phyloP scores from a whole-genome alignment of 2,888 invertebrate species.

The Tholera decimalis region DNA sequence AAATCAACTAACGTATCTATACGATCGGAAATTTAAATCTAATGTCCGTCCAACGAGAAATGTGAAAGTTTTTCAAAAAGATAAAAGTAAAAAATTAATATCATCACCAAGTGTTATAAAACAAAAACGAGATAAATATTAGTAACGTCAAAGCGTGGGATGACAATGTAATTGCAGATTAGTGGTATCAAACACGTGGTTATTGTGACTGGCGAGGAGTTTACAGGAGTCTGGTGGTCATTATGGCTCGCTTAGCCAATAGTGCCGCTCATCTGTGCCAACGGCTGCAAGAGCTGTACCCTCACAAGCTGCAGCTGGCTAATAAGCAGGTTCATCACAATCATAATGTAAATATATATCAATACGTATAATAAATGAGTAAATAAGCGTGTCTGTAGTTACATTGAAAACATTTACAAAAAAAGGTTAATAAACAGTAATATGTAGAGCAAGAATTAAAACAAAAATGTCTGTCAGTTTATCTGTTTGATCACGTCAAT shows the following conservation, averaged over 20 bases:
- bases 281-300: slow-evolving; percentile 86
- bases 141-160: slow-evolving; percentile 60
- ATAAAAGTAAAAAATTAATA: slow-evolving; percentile 33
- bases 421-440: no score
- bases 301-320: slow-evolving; percentile 79
- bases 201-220: slow-evolving; percentile 36
- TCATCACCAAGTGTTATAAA: slow-evolving; percentile 34
- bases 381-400: no score
- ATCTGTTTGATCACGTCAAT: no score
- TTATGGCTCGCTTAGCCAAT: slow-evolving; percentile 84
- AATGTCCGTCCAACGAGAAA: slow-evolving; percentile 2
- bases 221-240: slow-evolving; percentile 32
- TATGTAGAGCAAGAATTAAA: no score
- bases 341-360: slow-evolving; percentile 50
- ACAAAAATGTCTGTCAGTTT: no score
- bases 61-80: slow-evolving; percentile 12
- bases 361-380: no score
- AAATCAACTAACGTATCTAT: background rate
- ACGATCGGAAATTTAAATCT: slow-evolving; percentile 2
- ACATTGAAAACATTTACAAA: no score
- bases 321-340: slow-evolving; percentile 76
- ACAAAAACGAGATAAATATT: slow-evolving; percentile 55
- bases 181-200: slow-evolving; percentile 68
- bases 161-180: slow-evolving; percentile 63
- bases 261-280: slow-evolving; percentile 86